Conservation (phyloP, 2,888 invertebrate species). For the Sturmia bella region DNA sequence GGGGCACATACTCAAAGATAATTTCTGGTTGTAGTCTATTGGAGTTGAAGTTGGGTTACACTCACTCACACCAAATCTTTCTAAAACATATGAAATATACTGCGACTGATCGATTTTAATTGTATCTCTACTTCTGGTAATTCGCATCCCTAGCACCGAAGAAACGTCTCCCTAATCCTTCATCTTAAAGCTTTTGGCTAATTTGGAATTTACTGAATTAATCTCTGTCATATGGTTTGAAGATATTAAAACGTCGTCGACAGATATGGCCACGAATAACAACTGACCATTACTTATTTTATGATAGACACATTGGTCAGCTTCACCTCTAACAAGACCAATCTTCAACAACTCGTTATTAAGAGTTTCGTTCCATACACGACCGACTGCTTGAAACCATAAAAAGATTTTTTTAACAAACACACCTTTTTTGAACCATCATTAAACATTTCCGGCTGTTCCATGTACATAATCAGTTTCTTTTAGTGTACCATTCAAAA, state of each 20-base stretch:
- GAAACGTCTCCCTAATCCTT: not conserved
- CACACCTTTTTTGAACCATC: too few relatives aligned
- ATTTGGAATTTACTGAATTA: not conserved
- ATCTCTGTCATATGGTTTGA: not conserved
- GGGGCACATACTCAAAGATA: too few relatives aligned
- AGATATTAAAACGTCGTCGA: not conserved
- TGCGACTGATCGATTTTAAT: not conserved
- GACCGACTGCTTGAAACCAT: conserved; percentile 69
- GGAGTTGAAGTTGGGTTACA: not conserved
- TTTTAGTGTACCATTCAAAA: conserved; percentile 35
- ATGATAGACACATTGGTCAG: not conserved
- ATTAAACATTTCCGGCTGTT: conserved; percentile 57
- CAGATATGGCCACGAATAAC: not conserved
- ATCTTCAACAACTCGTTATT: conserved; percentile 52
- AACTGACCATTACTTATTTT: not conserved
- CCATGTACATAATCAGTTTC: conserved; percentile 63
- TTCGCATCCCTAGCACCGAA: not conserved
- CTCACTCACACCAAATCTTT: not conserved
- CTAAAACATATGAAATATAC: not conserved
- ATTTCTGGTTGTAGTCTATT: too few relatives aligned
- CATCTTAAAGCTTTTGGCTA: not conserved
- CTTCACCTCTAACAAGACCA: conserved; percentile 21
- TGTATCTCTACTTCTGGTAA: not conserved
- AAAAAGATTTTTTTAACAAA: conserved; percentile 64
- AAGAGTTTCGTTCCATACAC: conserved; percentile 37